phyloP scores from a whole-genome alignment of 1,140 invertebrate species.

The Mactra quadrangularis region DNA sequence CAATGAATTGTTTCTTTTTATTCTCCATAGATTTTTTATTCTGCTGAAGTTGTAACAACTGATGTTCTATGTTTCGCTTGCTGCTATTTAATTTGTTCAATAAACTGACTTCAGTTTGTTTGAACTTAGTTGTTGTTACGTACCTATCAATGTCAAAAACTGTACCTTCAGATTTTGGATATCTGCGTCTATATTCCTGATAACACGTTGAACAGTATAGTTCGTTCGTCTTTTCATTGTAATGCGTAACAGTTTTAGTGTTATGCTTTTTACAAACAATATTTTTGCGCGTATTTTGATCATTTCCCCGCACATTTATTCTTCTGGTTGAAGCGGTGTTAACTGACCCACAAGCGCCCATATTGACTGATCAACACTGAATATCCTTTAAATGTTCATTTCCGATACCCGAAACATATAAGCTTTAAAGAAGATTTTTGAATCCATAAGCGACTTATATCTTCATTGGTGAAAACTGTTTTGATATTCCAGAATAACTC shows the following conservation, averaged over 20 bases:
- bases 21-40: slow-evolving; percentile 22
- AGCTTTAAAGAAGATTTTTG: no score
- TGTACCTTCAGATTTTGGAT: neutral
- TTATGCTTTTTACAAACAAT: slow-evolving; percentile 3
- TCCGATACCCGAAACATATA: no score
- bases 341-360: no score
- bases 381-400: no score
- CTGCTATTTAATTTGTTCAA: slow-evolving; percentile 15
- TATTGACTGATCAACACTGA: no score
- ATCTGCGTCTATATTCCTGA: slow-evolving; percentile 3
- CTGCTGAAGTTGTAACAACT: slow-evolving; percentile 18
- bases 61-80: neutral
- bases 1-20: slow-evolving; percentile 20
- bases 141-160: slow-evolving; percentile 2
- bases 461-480: no score
- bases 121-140: slow-evolving; percentile 12
- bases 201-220: slow-evolving; percentile 28
- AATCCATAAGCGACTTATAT: no score
- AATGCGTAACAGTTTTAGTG: slow-evolving; percentile 23
- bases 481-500: no score
- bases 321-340: no score
- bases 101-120: slow-evolving; percentile 5
- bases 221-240: slow-evolving; percentile 10
- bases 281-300: neutral
- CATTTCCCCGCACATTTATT: no score